Evolutionary conservation across 2,888 invertebrate species (phyloP).

Genomic region (Agrochola lychnidis): DNA sequence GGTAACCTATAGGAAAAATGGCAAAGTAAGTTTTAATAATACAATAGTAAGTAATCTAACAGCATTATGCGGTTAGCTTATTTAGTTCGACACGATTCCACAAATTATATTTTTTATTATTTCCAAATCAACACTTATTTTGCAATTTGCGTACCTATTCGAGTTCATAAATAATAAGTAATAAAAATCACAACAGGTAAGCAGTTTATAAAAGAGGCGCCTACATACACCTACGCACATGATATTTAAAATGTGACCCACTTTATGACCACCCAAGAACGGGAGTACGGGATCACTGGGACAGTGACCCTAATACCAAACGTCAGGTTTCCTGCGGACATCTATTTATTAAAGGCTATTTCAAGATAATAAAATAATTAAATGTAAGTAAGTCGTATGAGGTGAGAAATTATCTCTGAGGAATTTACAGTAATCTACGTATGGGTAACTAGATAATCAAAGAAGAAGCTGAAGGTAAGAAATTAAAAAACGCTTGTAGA

Average conservation of each 20-base stretch:
- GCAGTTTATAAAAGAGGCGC: neutral
- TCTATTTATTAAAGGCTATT: conserved; percentile 15
- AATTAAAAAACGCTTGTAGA: conserved; percentile 11
- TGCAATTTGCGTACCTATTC: conserved; percentile 9
- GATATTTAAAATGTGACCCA: conserved; percentile 37
- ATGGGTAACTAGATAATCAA: neutral
- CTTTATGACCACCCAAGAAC: conserved; percentile 20
- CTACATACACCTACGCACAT: conserved; percentile 8
- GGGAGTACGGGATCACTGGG: conserved; percentile 26
- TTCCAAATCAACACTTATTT: neutral
- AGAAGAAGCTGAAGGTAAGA: neutral
- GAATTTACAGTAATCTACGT: neutral
- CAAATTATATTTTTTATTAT: neutral
- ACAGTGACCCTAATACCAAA: conserved; percentile 32
- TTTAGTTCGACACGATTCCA: neutral
- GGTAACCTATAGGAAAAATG: neutral
- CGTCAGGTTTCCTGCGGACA: conserved; percentile 5
- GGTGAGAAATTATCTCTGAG: neutral
- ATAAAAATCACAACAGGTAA: conserved; percentile 3
- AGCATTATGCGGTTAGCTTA: neutral
- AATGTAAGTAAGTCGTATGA: neutral
- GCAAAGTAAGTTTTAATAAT: neutral
- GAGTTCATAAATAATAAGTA: neutral
- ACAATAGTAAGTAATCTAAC: neutral
- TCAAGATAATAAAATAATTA: neutral